phyloP scores from a whole-genome alignment of 1,140 invertebrate species.

The Nomia melanderi region DNA sequence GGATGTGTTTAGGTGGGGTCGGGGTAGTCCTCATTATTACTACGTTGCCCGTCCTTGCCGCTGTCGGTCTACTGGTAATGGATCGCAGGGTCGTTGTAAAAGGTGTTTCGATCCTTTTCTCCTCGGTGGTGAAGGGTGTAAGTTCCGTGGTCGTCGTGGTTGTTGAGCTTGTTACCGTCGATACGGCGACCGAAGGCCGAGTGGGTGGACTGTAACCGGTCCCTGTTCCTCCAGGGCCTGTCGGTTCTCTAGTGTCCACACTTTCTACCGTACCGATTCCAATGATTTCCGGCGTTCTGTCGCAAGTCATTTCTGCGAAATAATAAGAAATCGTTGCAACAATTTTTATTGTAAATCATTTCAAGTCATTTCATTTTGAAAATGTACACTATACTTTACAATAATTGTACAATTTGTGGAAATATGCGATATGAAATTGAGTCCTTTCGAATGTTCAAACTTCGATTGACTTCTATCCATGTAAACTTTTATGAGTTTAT shows the following conservation, averaged over 20 bases:
- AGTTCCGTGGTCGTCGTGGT: conserved; percentile 70
- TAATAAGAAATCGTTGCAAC: not conserved
- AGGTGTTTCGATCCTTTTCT: conserved; percentile 58
- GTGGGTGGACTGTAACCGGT: conserved; percentile 50
- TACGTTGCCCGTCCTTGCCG: conserved; percentile 77
- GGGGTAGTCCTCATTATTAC: conserved; percentile 76
- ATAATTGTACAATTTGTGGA: too few relatives aligned
- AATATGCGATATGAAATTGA: too few relatives aligned
- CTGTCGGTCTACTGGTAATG: conserved; percentile 68
- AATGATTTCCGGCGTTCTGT: conserved; percentile 77
- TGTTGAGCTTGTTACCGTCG: conserved; percentile 62
- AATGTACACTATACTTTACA: too few relatives aligned
- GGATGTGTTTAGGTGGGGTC: conserved; percentile 71
- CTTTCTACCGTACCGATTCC: conserved; percentile 83
- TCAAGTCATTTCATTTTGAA: too few relatives aligned
- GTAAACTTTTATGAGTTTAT: too few relatives aligned
- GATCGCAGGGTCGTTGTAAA: conserved; percentile 66
- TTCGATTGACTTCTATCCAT: too few relatives aligned
- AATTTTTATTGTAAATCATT: not conserved
- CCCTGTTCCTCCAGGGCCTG: conserved; percentile 64
- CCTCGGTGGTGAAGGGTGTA: conserved; percentile 62
- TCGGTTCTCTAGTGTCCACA: conserved; percentile 80
- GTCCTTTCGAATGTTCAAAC: too few relatives aligned
- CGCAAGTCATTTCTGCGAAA: conserved; percentile 78
- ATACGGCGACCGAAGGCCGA: conserved; percentile 49